Evolutionary conservation across 92 coral and sea anemone genomes (phyloP).

Genomic region (Palythoa caribaeorum): DNA sequence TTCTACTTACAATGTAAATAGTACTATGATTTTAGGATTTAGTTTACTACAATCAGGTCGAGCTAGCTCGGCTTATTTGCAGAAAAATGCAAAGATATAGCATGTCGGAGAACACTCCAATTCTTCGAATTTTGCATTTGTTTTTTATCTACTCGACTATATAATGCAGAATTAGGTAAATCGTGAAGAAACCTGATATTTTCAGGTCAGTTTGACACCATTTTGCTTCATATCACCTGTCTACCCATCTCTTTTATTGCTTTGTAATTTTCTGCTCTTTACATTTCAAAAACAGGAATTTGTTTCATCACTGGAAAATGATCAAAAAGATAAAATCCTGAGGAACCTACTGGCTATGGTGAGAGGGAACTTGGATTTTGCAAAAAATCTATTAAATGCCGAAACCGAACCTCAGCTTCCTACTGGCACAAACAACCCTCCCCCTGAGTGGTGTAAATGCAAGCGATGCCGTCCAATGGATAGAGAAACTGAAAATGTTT

Average conservation of each 20-base stretch:
- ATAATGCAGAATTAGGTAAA: neutral
- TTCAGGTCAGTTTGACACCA: neutral
- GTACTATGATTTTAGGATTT: conserved; percentile 12
- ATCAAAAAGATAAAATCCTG: conserved; percentile 17
- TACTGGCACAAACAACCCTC: neutral
- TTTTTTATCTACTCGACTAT: neutral
- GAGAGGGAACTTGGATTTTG: conserved; percentile 44
- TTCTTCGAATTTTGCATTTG: conserved; percentile 1
- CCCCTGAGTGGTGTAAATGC: conserved; percentile 54
- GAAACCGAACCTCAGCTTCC: neutral
- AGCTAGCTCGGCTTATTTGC: conserved; percentile 10
- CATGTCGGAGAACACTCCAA: neutral
- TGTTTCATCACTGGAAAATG: conserved; percentile 2
- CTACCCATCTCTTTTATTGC: neutral
- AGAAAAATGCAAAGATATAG: neutral
- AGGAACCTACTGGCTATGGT: conserved; percentile 20
- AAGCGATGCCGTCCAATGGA: conserved; percentile 20
- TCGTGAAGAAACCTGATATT: neutral
- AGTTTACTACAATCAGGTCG: neutral
- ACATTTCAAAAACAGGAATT: conserved; percentile 22
- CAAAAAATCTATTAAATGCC: conserved; percentile 1
- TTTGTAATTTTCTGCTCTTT: neutral
- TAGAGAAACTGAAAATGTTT: conserved; percentile 18
- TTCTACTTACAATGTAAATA: neutral
- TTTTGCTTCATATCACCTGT: neutral